Conservation (phyloP, 2,888 invertebrate species). For the Noctua fimbriata region DNA sequence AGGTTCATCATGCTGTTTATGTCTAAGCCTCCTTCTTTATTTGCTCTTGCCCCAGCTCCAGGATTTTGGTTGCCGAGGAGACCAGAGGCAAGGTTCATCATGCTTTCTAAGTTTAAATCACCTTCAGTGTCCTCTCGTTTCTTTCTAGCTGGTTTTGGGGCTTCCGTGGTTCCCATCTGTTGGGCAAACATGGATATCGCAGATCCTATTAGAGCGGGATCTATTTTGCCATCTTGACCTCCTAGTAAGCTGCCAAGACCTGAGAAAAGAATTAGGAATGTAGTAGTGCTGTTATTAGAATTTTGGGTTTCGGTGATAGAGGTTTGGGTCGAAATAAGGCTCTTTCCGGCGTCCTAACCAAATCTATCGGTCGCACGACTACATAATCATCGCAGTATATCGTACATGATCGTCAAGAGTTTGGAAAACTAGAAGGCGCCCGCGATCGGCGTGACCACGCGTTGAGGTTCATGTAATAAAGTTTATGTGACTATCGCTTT, state of each 20-base stretch:
- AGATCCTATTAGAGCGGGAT: slow-evolving; percentile 89
- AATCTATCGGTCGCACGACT: neutral
- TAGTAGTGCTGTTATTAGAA: neutral
- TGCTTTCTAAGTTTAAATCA: slow-evolving; percentile 88
- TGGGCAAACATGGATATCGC: slow-evolving; percentile 87
- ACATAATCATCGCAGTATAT: neutral
- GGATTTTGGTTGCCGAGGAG: slow-evolving; percentile 86
- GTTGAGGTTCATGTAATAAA: neutral
- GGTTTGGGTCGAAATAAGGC: neutral
- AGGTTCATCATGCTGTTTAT: slow-evolving; percentile 89
- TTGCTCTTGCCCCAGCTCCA: slow-evolving; percentile 68
- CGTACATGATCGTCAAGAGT: neutral
- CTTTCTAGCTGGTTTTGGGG: slow-evolving; percentile 70
- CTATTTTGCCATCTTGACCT: slow-evolving; percentile 90
- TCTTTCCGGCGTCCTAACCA: neutral
- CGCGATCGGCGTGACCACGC: neutral
- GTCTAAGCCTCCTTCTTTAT: slow-evolving; percentile 84
- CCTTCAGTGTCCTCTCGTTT: slow-evolving; percentile 79
- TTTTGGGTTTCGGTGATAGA: neutral
- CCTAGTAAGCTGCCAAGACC: slow-evolving; percentile 90
- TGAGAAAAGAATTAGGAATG: slow-evolving; percentile 66
- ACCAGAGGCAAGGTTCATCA: slow-evolving; percentile 89
- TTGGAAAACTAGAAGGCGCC: neutral
- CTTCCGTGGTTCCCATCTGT: slow-evolving; percentile 78
- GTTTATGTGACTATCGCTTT: neutral